Conservation (phyloP, 2,888 invertebrate genomes). For the Scaptodrosophila latifasciaeformis region DNA sequence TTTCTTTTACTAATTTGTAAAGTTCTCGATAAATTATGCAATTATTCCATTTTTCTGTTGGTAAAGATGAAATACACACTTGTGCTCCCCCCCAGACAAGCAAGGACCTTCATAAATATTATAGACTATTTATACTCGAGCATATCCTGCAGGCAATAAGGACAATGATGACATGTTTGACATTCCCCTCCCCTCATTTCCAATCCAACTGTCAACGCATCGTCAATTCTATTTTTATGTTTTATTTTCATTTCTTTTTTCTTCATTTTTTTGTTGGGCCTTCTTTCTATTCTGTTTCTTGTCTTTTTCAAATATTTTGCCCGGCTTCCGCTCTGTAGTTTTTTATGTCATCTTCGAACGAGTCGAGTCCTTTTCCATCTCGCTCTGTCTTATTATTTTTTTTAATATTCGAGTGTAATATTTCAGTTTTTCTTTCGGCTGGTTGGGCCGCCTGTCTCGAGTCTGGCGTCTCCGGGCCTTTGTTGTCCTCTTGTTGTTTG, state of each 20-base stretch:
- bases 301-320: slow-evolving; percentile 32
- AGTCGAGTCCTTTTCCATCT: not conserved
- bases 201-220: slow-evolving; percentile 61
- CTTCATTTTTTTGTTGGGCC: slow-evolving; percentile 41
- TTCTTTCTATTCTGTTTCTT: slow-evolving; percentile 41
- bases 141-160: slow-evolving; percentile 38
- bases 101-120: no score
- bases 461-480: not conserved
- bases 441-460: slow-evolving; percentile 3
- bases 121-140: no score
- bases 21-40: no score
- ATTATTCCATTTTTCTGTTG: no score
- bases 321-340: slow-evolving; percentile 50
- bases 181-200: slow-evolving; percentile 10
- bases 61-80: no score
- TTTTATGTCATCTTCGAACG: slow-evolving; percentile 19
- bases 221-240: slow-evolving; percentile 69
- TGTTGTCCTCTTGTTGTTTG: slow-evolving; percentile 21
- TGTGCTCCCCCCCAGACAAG: no score
- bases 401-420: slow-evolving; percentile 65
- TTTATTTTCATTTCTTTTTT: slow-evolving; percentile 58
- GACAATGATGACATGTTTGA: not conserved
- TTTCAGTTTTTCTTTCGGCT: slow-evolving; percentile 54
- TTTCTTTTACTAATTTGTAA: no score
- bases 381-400: slow-evolving; percentile 28